These are phyloP conservation scores for Ctena decussata DNA, from an alignment of 2,888 invertebrate species.

Conservation along the genomic window DNA sequence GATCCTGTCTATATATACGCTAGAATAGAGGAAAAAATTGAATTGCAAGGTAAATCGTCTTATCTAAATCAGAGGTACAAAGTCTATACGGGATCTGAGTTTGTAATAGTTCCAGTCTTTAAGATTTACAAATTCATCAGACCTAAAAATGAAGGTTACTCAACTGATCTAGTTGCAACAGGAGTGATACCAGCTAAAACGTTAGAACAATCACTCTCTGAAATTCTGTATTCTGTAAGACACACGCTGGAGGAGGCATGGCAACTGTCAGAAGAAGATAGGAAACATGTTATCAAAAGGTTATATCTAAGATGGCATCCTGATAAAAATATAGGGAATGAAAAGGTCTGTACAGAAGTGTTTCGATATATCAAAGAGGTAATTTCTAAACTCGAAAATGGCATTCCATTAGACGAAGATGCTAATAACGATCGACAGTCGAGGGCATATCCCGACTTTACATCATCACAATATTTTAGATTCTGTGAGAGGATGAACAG, in stretches of 20 bases:
- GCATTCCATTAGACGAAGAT: conserved; percentile 12
- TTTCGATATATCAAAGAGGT: conserved; percentile 62
- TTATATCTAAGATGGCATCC: conserved; percentile 66
- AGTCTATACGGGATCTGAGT: background rate
- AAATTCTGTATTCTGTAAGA: background rate
- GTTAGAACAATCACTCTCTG: background rate
- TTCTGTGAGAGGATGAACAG: background rate
- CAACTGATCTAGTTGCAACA: background rate
- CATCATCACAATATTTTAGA: background rate
- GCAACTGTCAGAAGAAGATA: conserved; percentile 40
- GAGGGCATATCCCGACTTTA: background rate
- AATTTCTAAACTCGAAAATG: conserved; percentile 46
- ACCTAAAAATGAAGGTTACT: background rate
- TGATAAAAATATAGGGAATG: conserved; percentile 62
- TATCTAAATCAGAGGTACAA: background rate
- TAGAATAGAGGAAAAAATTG: conserved; percentile 20
- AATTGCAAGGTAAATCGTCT: background rate
- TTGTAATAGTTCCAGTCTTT: background rate
- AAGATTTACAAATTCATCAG: conserved; percentile 13
- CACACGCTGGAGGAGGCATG: conserved; percentile 36
- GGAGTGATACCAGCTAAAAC: background rate
- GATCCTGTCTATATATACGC: conserved; percentile 48
- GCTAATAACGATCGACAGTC: background rate
- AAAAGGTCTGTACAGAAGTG: conserved; percentile 46
- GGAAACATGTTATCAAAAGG: conserved; percentile 49